phyloP scores from a whole-genome alignment of 2,888 invertebrate species.

The Lithophane ornitopus region DNA sequence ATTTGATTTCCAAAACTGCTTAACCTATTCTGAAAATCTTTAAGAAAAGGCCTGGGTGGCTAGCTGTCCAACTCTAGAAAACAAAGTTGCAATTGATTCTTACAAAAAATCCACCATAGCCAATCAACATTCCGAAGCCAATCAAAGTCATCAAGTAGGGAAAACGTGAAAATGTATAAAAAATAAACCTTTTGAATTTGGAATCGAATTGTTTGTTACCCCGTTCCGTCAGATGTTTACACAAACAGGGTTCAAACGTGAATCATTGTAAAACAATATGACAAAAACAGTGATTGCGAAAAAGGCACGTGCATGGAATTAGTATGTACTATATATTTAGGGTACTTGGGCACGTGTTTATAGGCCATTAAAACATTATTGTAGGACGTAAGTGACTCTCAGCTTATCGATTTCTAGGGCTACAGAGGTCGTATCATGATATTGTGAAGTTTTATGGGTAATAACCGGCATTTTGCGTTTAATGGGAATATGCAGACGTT shows the following conservation, averaged over 20 bases:
- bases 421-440: conserved; percentile 26
- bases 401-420: conserved; percentile 50
- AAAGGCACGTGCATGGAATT: conserved; percentile 1
- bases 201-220: conserved; percentile 16
- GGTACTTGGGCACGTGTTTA: too few relatives aligned
- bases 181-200: conserved; percentile 4
- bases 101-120: background rate
- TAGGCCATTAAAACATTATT: conserved; percentile 8
- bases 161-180: conserved; percentile 9
- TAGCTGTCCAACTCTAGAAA: background rate
- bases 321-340: too few relatives aligned
- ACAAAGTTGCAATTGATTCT: too few relatives aligned
- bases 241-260: conserved; percentile 28
- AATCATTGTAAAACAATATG: conserved; percentile 14
- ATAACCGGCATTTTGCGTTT: conserved; percentile 34
- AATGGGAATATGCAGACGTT: conserved; percentile 36
- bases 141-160: background rate
- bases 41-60: too few relatives aligned
- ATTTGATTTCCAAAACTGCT: background rate
- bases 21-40: background rate
- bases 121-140: conserved; percentile 28
- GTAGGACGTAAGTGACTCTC: conserved; percentile 9
- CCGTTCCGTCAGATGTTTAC: conserved; percentile 12
- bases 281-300: conserved; percentile 17
- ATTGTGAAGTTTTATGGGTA: conserved; percentile 45